These are phyloP conservation scores for Heliconius hewitsoni DNA, from an alignment of 1,140 invertebrate species.

Conservation along the genomic window DNA sequence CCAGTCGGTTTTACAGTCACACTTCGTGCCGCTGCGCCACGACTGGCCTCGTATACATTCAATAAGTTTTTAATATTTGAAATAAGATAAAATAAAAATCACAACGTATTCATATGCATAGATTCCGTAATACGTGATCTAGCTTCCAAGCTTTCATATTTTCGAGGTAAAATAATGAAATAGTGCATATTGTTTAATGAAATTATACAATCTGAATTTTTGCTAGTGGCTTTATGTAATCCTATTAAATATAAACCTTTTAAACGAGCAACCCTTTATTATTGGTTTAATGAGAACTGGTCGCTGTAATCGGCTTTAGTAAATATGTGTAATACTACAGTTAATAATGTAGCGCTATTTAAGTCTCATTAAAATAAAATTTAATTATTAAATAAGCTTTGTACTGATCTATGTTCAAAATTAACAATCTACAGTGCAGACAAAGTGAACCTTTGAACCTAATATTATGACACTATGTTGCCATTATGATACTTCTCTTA, in stretches of 20 bases:
- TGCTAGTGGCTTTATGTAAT: not conserved
- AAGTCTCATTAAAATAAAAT: not conserved
- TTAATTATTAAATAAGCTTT: not conserved
- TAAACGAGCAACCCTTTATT: not conserved
- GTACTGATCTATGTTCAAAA: too few relatives aligned
- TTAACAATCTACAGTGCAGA: too few relatives aligned
- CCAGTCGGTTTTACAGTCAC: too few relatives aligned
- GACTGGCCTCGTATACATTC: too few relatives aligned
- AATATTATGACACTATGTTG: too few relatives aligned
- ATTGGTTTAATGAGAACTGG: conserved; percentile 9
- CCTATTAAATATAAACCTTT: not conserved
- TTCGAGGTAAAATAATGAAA: not conserved
- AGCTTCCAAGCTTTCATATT: not conserved
- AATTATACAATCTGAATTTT: not conserved
- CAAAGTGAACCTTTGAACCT: too few relatives aligned
- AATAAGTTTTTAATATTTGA: not conserved
- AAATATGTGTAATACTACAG: conserved; percentile 3
- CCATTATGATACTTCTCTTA: too few relatives aligned
- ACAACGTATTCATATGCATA: not conserved
- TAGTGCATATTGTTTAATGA: not conserved
- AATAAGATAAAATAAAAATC: not conserved
- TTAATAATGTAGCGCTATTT: conserved; percentile 1
- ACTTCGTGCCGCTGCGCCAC: too few relatives aligned
- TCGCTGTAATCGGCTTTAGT: conserved; percentile 1
- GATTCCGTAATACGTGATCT: not conserved